Evolutionary conservation across 1,140 invertebrate genomes (phyloP), one percentile per base, ranked within the genome.

Genomic region (Hestina assimilis): DNA sequence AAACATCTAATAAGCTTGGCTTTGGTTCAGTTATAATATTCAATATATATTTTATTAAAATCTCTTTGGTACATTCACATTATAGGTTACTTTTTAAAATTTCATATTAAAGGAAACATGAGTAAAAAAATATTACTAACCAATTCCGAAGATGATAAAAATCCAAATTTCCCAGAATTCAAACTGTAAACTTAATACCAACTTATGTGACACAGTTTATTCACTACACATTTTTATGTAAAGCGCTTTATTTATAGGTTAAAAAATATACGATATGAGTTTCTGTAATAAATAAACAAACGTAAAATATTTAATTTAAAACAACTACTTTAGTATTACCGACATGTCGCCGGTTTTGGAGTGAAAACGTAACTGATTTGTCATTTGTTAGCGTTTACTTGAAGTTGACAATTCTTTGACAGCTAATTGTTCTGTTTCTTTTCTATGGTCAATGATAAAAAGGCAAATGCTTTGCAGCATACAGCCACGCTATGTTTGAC

Each of bases 151-250:
- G 72, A 79, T 78, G 74, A 79, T 78, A 76, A 66, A n/a, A 74
- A 80, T 77, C 81, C 77, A 75, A 84, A 75, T 82, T 82, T 80
- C 81, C 67, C 69, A 78, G 75, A 82, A 79, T 66, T 59, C 41
- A 53, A 38, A 74, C 56, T 41, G 59, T 58, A 63, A 68, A 65
- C 45, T 72, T 59, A 51, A 42, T 41, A 51, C 33, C 48, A 53
- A 56, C 50, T 59, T 65, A 58, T 56, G 47, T 53, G 35, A 35
- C 77, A 80, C 75, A 72, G 70, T 75, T 73, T 59, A 28, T 59
- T 65, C 63, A 65, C 65, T 62, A 46, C 63, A 71, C 72, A 72
- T 63, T 45, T 59, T 63, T 21, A 8, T 28, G 8, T 24, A 6
- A 52, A 17, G 15, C 17, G 24, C 40, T 41, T 15, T 57, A 40